A percentile compares a stretch with the other conserved stretches of the same genome.
Evolutionary conservation across 2,113 vertebrate species (phyloP).

Genomic region (Hippolais icterina): DNA sequence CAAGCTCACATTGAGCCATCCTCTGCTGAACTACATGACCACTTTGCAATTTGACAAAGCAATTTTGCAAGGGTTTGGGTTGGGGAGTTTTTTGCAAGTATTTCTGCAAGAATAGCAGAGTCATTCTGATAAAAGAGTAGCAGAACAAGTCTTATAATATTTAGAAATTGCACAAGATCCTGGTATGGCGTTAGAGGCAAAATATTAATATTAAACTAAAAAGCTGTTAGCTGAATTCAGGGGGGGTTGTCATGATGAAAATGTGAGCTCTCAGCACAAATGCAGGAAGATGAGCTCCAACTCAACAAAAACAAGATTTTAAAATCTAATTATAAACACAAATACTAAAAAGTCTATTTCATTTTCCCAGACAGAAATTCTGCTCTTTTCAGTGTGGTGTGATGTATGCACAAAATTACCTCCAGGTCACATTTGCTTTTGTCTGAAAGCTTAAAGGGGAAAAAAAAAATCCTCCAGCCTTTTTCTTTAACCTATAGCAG

Average conservation of each 20-base stretch:
- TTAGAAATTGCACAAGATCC: background rate
- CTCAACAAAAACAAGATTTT: background rate
- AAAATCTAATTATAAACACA: slow-evolving; percentile 13
- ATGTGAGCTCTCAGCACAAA: background rate
- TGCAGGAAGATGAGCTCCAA: background rate
- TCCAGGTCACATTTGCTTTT: slow-evolving; percentile 50
- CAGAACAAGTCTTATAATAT: background rate
- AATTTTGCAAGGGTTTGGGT: background rate
- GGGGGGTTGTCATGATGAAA: background rate
- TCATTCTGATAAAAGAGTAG: background rate
- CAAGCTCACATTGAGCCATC: background rate
- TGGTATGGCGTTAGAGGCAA: background rate
- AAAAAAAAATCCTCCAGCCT: background rate
- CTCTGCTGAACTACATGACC: background rate
- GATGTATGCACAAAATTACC: background rate
- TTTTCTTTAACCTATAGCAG: slow-evolving; percentile 40
- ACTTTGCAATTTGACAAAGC: background rate
- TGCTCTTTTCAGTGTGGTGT: background rate
- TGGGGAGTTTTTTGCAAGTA: background rate
- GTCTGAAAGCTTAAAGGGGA: slow-evolving; percentile 26
- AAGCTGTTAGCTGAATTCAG: background rate
- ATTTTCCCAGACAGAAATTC: background rate
- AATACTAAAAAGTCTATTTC: background rate
- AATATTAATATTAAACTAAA: background rate
- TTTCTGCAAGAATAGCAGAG: background rate